Evolutionary conservation across 2,888 invertebrate species (phyloP).

Genomic region (Drosophila barbarae): DNA sequence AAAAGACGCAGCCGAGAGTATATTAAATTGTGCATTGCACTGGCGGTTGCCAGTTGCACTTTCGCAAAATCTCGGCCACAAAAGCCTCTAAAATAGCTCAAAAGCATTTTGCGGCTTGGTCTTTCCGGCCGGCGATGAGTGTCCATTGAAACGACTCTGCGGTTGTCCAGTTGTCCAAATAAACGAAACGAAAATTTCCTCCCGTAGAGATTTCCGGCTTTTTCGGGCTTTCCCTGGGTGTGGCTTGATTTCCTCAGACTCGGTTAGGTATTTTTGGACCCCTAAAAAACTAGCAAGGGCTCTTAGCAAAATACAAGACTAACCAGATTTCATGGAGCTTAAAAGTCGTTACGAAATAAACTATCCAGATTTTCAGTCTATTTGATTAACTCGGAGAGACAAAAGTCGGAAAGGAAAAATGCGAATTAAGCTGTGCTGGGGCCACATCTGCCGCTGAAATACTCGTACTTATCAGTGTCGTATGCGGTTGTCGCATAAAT

Average conservation of each 20-base stretch:
- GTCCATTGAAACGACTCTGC: conserved; percentile 44
- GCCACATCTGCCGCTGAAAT: conserved; percentile 36
- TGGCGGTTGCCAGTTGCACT: conserved; percentile 37
- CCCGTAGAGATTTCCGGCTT: conserved; percentile 7
- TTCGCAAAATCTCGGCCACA: conserved; percentile 29
- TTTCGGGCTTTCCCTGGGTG: neutral
- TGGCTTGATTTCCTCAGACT: neutral
- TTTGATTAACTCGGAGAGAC: conserved; percentile 22
- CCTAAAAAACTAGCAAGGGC: neutral
- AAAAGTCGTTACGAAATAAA: conserved; percentile 1
- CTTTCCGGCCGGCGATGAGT: conserved; percentile 21
- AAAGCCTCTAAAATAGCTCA: conserved; percentile 31
- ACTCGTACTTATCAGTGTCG: conserved; percentile 26
- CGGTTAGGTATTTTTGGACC: neutral
- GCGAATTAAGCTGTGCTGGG: conserved; percentile 14
- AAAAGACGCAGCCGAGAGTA: conserved; percentile 34
- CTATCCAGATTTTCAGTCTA: conserved; percentile 4
- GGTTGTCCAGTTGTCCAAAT: conserved; percentile 27
- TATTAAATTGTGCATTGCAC: conserved; percentile 50
- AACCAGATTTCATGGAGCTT: neutral
- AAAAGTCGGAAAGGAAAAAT: conserved; percentile 10
- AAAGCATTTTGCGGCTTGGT: conserved; percentile 53
- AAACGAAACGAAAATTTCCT: conserved; percentile 18
- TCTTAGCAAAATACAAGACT: neutral
- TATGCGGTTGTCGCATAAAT: conserved; percentile 40